Conservation (phyloP, 2,888 invertebrate species). For the Diaprepes abbreviatus region DNA sequence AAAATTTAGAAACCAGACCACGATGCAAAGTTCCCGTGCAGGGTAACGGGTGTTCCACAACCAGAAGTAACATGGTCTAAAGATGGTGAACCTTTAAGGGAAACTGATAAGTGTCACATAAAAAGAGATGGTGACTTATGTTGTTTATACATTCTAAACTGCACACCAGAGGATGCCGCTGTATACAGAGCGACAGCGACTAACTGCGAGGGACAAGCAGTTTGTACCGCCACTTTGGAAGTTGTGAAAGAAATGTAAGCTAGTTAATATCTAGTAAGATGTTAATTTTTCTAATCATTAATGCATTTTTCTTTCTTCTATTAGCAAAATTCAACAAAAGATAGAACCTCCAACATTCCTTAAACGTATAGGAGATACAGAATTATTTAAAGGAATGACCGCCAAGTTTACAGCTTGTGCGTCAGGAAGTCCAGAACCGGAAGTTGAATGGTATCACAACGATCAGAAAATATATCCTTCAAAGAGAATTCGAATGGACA, state of each 20-base stretch:
- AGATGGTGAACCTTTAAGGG: constrained; percentile 80
- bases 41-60: constrained; percentile 83
- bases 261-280: not conserved
- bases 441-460: constrained; percentile 89
- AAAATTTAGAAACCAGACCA: constrained; percentile 76
- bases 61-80: constrained; percentile 92
- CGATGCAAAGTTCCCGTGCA: constrained; percentile 87
- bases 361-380: constrained; percentile 90
- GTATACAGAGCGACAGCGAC: constrained; percentile 82
- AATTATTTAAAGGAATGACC: constrained; percentile 88
- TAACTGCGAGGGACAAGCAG: constrained; percentile 85
- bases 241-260: constrained; percentile 88
- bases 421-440: constrained; percentile 88
- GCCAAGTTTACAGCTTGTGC: constrained; percentile 95
- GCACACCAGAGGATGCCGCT: constrained; percentile 78
- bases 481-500: constrained; percentile 86
- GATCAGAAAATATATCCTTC: constrained; percentile 84
- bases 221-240: constrained; percentile 80
- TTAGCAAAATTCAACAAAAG: constrained; percentile 80
- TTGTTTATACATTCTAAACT: constrained; percentile 81
- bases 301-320: constrained; percentile 2
- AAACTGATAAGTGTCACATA: constrained; percentile 81
- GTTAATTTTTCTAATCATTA: too few species aligned
- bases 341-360: constrained; percentile 90
- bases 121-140: constrained; percentile 85